Evolutionary conservation across 2,113 vertebrate genomes (phyloP).

Genomic region (Psilopogon haemacephalus): DNA sequence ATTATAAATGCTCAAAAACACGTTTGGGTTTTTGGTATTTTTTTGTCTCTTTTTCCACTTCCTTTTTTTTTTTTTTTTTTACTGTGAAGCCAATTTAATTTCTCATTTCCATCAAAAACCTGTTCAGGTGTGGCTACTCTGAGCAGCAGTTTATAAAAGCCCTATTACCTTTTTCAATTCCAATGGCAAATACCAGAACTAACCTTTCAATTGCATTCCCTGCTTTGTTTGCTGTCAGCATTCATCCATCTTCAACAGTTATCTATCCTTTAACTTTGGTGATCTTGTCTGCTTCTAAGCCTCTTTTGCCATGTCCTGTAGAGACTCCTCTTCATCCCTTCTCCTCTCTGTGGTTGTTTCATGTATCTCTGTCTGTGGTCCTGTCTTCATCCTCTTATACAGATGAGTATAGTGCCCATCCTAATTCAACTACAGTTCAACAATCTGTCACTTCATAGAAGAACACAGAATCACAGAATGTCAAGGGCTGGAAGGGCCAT

Average conservation of each 20-base stretch:
- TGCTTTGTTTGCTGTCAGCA: not conserved
- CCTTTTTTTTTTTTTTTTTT: not conserved
- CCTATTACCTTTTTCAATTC: not conserved
- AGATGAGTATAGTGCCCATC: not conserved
- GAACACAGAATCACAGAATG: too few species aligned
- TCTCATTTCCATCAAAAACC: constrained; percentile 12
- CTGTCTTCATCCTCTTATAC: not conserved
- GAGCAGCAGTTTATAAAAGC: not conserved
- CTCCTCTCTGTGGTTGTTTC: not conserved
- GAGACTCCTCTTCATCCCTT: not conserved
- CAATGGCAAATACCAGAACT: not conserved
- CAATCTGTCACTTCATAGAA: not conserved
- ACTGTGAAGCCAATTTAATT: not conserved
- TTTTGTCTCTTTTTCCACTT: not conserved
- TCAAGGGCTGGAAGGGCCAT: too few species aligned
- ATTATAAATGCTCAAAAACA: not conserved
- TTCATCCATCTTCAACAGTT: not conserved
- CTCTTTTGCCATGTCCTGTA: not conserved
- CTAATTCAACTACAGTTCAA: not conserved
- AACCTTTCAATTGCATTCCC: not conserved
- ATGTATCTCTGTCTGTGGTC: not conserved
- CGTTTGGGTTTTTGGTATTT: not conserved
- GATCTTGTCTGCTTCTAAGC: not conserved
- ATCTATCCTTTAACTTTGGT: not conserved
- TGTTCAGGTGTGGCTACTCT: not conserved